Conservation (phyloP, 2,113 vertebrate genomes). For the Apaloderma vittatum region DNA sequence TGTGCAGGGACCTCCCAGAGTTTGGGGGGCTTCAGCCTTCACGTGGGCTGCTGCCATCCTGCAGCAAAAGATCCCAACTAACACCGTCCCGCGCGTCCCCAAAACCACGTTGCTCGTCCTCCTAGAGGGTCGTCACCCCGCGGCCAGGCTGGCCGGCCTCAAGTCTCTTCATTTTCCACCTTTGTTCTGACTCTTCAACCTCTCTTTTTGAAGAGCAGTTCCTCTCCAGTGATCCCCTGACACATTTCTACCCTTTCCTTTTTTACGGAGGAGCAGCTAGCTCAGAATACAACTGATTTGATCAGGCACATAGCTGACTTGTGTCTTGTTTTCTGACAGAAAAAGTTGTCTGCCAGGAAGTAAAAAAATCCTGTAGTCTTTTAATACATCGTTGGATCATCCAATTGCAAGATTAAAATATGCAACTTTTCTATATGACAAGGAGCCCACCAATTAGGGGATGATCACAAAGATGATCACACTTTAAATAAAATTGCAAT, state of each 20-base stretch:
- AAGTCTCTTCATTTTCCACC: neutral
- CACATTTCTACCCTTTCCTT: too few relatives aligned
- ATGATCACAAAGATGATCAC: neutral
- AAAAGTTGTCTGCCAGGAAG: neutral
- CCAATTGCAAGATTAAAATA: neutral
- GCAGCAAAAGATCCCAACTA: neutral
- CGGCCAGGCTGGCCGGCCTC: fast-evolving
- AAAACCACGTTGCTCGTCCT: fast-evolving
- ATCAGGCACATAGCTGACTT: neutral
- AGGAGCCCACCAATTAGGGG: neutral
- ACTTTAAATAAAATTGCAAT: neutral
- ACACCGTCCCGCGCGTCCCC: fast-evolving
- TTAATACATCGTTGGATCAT: neutral
- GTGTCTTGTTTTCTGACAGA: neutral
- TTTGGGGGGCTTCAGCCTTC: neutral
- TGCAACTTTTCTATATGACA: neutral
- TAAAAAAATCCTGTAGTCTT: neutral
- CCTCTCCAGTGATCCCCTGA: neutral
- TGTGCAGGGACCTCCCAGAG: neutral
- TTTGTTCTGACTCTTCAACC: neutral
- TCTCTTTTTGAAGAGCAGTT: neutral
- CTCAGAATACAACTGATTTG: neutral
- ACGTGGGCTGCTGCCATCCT: fast-evolving
- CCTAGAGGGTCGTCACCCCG: fast-evolving
- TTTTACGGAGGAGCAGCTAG: neutral